Conservation (phyloP, 1,140 invertebrate genomes). For the Ptiloglossa arizonensis region DNA sequence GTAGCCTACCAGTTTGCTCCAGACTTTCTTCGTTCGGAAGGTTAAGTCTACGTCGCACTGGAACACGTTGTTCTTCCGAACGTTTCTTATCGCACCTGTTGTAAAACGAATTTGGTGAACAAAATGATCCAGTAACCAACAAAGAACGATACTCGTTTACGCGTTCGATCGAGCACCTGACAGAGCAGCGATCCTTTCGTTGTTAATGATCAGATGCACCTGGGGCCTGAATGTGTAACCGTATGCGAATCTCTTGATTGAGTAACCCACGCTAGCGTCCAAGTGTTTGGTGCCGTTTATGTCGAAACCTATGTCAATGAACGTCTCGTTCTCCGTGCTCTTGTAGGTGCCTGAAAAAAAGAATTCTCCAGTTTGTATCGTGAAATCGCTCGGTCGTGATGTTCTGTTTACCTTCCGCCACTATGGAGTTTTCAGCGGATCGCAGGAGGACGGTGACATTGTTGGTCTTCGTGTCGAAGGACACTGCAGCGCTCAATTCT, state of each 20-base stretch:
- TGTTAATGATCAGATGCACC: slow-evolving; percentile 86
- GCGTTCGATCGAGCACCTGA: slow-evolving; percentile 84
- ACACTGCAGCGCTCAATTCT: slow-evolving; percentile 83
- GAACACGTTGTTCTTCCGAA: slow-evolving; percentile 86
- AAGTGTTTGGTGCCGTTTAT: slow-evolving; percentile 88
- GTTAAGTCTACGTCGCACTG: slow-evolving; percentile 87
- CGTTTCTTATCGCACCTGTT: slow-evolving; percentile 79
- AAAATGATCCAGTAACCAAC: too few relatives aligned
- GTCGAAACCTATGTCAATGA: slow-evolving; percentile 85
- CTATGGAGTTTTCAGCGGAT: slow-evolving; percentile 84
- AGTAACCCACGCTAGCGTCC: slow-evolving; percentile 83
- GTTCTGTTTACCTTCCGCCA: slow-evolving; percentile 81
- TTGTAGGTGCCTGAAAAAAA: slow-evolving; percentile 83
- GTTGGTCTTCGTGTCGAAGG: slow-evolving; percentile 82
- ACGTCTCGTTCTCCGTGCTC: slow-evolving; percentile 85
- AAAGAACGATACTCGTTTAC: too few relatives aligned
- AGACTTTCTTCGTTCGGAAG: slow-evolving; percentile 87
- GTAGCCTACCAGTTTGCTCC: slow-evolving; percentile 86
- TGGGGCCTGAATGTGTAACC: slow-evolving; percentile 86
- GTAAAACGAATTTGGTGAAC: slow-evolving; percentile 7
- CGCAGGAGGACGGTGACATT: slow-evolving; percentile 85
- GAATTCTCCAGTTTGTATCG: too few relatives aligned
- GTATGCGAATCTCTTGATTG: slow-evolving; percentile 81
- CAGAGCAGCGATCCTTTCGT: slow-evolving; percentile 85
- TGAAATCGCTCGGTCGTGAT: too few relatives aligned